phyloP scores from a whole-genome alignment of 2,113 vertebrate genomes.

The Urocitellus parryii region DNA sequence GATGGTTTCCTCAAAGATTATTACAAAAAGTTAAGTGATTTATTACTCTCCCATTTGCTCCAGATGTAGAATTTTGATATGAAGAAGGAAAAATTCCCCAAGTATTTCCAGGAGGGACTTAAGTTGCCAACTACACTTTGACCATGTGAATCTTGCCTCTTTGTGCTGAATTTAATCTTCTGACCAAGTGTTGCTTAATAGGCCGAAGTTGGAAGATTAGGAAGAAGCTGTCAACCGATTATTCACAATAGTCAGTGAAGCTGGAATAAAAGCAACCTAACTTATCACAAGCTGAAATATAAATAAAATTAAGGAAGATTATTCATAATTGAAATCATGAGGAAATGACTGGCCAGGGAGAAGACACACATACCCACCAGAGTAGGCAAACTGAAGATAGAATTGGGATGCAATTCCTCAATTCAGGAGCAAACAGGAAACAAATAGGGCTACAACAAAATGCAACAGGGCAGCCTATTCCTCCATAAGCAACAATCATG shows the following conservation, averaged over 20 bases:
- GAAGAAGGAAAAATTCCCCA: slow-evolving; percentile 55
- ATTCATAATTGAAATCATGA: slow-evolving; percentile 19
- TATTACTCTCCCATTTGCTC: slow-evolving; percentile 65
- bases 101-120: slow-evolving; percentile 52
- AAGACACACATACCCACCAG: neutral
- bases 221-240: slow-evolving; percentile 1
- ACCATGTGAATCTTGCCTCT: slow-evolving; percentile 6
- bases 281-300: slow-evolving; percentile 47
- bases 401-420: neutral
- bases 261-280: neutral
- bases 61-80: slow-evolving; percentile 68
- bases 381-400: neutral
- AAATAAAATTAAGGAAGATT: slow-evolving; percentile 33
- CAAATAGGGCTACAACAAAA: neutral
- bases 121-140: slow-evolving; percentile 16
- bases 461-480: neutral
- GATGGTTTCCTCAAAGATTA: slow-evolving; percentile 68
- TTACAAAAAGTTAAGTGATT: slow-evolving; percentile 64
- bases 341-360: neutral
- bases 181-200: slow-evolving; percentile 27
- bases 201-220: neutral
- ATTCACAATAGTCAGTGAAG: slow-evolving; percentile 37
- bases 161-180: slow-evolving; percentile 58
- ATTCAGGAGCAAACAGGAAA: slow-evolving; percentile 8
- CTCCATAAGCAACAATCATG: neutral